Conservation (phyloP, 1,140 invertebrate genomes). For the Apis dorsata region DNA sequence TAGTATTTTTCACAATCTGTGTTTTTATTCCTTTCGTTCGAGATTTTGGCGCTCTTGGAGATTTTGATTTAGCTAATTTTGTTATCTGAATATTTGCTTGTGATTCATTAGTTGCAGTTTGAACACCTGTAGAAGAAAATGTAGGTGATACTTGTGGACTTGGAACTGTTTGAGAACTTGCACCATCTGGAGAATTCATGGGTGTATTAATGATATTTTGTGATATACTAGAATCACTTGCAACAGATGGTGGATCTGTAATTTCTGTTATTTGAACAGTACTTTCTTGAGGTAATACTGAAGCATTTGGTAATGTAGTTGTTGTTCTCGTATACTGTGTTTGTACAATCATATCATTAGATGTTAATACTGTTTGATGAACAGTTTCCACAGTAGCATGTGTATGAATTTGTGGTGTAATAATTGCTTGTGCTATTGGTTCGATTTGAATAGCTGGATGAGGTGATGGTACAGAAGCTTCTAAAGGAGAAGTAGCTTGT, state of each 20-base stretch:
- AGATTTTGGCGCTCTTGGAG: constrained; percentile 66
- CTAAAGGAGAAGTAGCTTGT: constrained; percentile 73
- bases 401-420: constrained; percentile 75
- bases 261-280: constrained; percentile 76
- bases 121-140: constrained; percentile 57
- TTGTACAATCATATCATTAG: constrained; percentile 77
- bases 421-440: constrained; percentile 75
- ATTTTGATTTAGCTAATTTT: constrained; percentile 69
- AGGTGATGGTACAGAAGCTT: constrained; percentile 75
- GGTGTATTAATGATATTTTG: constrained; percentile 53
- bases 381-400: constrained; percentile 77
- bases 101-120: constrained; percentile 48
- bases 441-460: constrained; percentile 75
- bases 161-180: constrained; percentile 64
- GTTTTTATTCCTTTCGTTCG: constrained; percentile 70
- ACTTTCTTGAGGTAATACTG: constrained; percentile 75
- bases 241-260: constrained; percentile 62
- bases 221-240: constrained; percentile 56
- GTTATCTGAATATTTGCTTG: constrained; percentile 63
- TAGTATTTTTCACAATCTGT: constrained; percentile 66
- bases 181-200: constrained; percentile 61
- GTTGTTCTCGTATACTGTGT: constrained; percentile 77
- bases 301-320: constrained; percentile 74
- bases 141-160: constrained; percentile 66
- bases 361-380: constrained; percentile 78